Evolutionary conservation across 2,797 vertebrate genomes (phyloP), one percentile per base, ranked within the genome.

Genomic region (Anguilla megastoma): DNA sequence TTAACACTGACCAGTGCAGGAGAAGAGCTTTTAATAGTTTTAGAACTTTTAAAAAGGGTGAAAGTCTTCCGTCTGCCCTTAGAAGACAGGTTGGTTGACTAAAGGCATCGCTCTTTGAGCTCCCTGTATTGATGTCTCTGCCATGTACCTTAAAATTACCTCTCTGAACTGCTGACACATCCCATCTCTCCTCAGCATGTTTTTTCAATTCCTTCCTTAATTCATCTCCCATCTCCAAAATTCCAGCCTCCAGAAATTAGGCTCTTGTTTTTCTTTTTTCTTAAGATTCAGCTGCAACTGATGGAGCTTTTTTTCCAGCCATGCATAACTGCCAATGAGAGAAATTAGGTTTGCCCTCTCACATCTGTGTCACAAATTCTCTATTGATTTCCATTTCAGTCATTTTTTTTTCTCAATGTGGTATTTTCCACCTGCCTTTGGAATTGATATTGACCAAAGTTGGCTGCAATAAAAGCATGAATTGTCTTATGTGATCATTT

Each of bases 141-240:
- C 58, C 45, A 24, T 58, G 36, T 66, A 36, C 24, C 60, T 33
- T 63, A 36, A 69, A 84, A 84, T 87, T 52, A 71, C 60, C 58
- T 63, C 60, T 36, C 60, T 82, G 36, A 54, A n/a, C 80, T 69
- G 79, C 58, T 84, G 86, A 87, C 86, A 33, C 33, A 41, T 87
- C 80, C 58, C 56, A 50, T 66, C 41, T 84, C 60, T 69, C 71
- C 45, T 48, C 63, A 50, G 5, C 41, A 30, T 58, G 6, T 18
- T 41, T 41, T 76, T 80, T 48, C 7, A 48, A 41, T 80, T 82
- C 79, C 36, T 82, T 12, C 41, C 21, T 82, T 82, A 66, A 83
- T 83, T 84, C 30, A 2, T 6, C 60, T 69, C 45, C 58, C 27
- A 16, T 87, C 56, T 71, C 41, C 50, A 7, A 36, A 24, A 52